Base-by-base conservation (phyloP, 2,797 vertebrate species). In the Rhadinocentrus ornatus region DNA sequence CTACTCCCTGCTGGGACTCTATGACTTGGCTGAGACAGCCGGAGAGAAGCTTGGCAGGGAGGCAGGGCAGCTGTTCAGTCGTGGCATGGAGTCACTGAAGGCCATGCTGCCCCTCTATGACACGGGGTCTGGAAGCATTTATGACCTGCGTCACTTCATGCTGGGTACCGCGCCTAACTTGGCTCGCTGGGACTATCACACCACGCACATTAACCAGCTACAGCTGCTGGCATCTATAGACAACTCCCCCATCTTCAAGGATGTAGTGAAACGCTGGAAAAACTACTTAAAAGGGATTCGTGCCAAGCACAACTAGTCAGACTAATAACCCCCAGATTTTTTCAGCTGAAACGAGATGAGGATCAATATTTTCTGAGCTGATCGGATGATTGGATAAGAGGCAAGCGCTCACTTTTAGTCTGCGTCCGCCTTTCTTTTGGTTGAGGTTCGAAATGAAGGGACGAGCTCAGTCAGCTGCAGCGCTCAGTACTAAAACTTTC, bases 111-210 rank as follows among this genome's bases (percentile, higher is more conserved):
- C 98, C 1, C 93, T 99, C 75, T 99, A 93, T 0, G 98, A 99
- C 94, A 99, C 98, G 0, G 98, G 98, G 72, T 99, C 98, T 0
- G 98, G 98, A n/a, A 97, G 96, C 89, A 96, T 99, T 91, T 99
- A 99, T 0, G 98, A 99, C 93, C 96, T 99, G 15, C 94, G 98
- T 20, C 98, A 99, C 93, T 97, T 96, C 92, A 96, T 97, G 93
- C 88, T 99, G 7, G 96, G 97, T 85, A 95, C 93, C 0, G 96
- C 97, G 0, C 98, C 98, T 90, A 99, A 99, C 93, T 91, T 99
- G 91, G 98, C 98, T 0, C 97, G 98, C 41, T 99, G 98, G 98
- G 98, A 99, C 93, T 99, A 99, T 73, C 98, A 99, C 91, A 99
- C 98, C 77, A 99, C 98, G 2, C 98, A 99, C 95, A 99, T 99